phyloP scores from a whole-genome alignment of 2,113 vertebrate genomes.

The Perca schrenkii region DNA sequence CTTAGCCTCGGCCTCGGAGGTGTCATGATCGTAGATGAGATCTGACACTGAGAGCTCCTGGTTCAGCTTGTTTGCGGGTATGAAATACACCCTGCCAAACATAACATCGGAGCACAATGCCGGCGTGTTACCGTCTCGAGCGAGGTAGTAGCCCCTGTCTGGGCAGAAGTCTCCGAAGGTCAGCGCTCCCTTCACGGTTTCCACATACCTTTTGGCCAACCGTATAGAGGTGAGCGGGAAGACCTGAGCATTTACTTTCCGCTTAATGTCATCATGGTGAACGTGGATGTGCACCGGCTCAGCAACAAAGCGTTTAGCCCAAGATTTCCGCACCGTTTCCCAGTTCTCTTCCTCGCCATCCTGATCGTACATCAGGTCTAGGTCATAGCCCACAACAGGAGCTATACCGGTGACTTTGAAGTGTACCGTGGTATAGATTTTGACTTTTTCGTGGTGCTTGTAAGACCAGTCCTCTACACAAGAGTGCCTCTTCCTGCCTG shows the following conservation, averaged over 20 bases:
- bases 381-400: neutral
- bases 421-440: neutral
- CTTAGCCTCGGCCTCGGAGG: neutral
- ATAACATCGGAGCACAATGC: slow-evolving; percentile 17
- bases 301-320: neutral
- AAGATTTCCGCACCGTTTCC: neutral
- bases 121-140: neutral
- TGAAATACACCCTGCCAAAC: slow-evolving; percentile 26
- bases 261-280: neutral
- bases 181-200: neutral
- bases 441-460: neutral
- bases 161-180: slow-evolving; percentile 18
- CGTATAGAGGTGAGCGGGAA: neutral
- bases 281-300: neutral
- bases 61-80: neutral
- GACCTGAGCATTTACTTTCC: neutral
- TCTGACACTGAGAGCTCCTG: rapidly evolving
- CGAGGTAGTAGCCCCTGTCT: neutral
- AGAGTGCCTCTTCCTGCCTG: neutral
- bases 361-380: neutral
- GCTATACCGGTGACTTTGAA: neutral
- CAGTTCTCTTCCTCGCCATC: neutral
- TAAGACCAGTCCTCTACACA: slow-evolving; percentile 8
- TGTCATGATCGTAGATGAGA: neutral
- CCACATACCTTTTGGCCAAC: neutral